phyloP scores from a whole-genome alignment of 2,888 invertebrate genomes.

The Leptothorax acervorum region DNA sequence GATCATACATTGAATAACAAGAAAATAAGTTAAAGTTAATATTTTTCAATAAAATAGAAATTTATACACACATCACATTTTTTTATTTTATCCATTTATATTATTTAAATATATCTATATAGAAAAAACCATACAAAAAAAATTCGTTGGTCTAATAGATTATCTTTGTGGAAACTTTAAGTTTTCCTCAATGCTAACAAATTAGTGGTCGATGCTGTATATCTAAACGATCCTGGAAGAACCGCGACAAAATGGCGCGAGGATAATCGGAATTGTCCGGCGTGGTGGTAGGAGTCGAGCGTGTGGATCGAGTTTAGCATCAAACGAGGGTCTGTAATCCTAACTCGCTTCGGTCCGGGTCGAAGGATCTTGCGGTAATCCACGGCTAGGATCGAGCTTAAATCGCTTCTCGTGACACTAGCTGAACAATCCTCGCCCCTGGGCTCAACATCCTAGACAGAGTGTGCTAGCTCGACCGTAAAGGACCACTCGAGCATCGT shows the following conservation, averaged over 20 bases:
- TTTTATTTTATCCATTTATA: not conserved
- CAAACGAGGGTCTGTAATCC: conserved; percentile 60
- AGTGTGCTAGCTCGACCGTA: conserved; percentile 51
- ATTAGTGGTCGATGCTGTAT: not conserved
- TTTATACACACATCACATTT: not conserved
- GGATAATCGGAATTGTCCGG: conserved; percentile 57
- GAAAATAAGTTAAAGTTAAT: not conserved
- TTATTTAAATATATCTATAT: conserved; percentile 9
- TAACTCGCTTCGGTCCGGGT: conserved; percentile 56
- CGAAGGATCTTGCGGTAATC: conserved; percentile 65
- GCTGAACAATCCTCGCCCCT: conserved; percentile 60
- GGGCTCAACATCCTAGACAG: conserved; percentile 53
- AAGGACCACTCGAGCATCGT: conserved; percentile 68
- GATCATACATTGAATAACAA: not conserved
- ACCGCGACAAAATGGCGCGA: conserved; percentile 51
- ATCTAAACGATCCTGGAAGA: conserved; percentile 10
- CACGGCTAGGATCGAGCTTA: conserved; percentile 58
- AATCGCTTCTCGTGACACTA: conserved; percentile 61
- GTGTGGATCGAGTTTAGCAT: conserved; percentile 57
- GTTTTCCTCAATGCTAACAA: conserved; percentile 8
- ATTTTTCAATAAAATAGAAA: not conserved
- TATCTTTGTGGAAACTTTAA: not conserved
- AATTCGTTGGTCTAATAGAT: not conserved
- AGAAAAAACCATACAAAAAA: not conserved
- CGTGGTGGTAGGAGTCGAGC: conserved; percentile 54